Evolutionary conservation across 2,888 invertebrate genomes (phyloP).

Genomic region (Dichetophora obliterata): DNA sequence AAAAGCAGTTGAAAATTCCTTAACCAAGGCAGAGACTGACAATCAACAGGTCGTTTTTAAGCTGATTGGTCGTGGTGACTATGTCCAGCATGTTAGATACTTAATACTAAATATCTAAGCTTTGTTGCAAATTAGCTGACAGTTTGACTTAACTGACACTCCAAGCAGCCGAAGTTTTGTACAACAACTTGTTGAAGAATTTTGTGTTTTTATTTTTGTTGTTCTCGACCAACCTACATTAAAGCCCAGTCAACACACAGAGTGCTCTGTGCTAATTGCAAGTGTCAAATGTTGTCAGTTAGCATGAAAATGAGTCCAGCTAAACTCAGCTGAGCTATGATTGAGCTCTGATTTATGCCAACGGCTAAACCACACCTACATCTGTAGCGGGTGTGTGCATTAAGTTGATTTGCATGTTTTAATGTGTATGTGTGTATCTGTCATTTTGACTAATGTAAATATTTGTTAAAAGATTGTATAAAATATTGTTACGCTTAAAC

Average conservation of each 20-base stretch:
- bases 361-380: neutral
- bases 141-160: neutral
- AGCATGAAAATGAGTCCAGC: neutral
- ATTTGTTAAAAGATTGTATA: neutral
- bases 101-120: neutral
- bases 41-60: constrained; percentile 3
- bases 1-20: neutral
- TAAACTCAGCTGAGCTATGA: neutral
- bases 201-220: neutral
- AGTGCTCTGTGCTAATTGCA: neutral
- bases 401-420: neutral
- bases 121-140: neutral
- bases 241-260: neutral
- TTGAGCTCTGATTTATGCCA: neutral
- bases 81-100: neutral
- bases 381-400: neutral
- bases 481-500: neutral
- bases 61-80: neutral
- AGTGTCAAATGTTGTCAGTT: neutral
- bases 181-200: neutral
- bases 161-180: too few species aligned
- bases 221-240: neutral
- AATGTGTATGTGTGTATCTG: neutral
- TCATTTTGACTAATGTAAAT: neutral
- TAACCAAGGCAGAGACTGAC: neutral